phyloP scores from a whole-genome alignment of 2,113 vertebrate genomes.

The Rhinoptilus africanus region DNA sequence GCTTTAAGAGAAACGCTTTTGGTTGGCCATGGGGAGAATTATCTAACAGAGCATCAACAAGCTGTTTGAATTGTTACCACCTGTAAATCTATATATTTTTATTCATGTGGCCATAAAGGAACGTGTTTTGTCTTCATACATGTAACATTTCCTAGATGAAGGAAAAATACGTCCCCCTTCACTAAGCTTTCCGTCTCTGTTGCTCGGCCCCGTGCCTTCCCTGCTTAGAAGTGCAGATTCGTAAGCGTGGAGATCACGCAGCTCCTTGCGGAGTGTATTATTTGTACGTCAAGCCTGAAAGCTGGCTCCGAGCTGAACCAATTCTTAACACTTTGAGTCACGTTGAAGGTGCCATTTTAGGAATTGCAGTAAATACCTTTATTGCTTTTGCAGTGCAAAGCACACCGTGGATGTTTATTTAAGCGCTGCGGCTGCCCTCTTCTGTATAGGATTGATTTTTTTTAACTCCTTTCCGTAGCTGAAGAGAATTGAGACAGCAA shows the following conservation, averaged over 20 bases:
- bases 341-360: conserved; percentile 13
- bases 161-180: background rate
- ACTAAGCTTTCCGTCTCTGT: background rate
- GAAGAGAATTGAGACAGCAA: background rate
- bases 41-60: background rate
- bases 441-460: background rate
- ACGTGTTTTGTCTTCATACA: rapidly evolving
- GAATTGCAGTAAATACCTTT: background rate
- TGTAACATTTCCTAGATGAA: rapidly evolving
- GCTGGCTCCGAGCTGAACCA: background rate
- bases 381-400: background rate
- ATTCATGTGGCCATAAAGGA: rapidly evolving
- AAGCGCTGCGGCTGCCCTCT: background rate
- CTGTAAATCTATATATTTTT: background rate
- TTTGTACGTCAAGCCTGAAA: background rate
- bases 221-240: background rate
- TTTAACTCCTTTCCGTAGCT: background rate
- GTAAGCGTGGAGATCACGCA: background rate
- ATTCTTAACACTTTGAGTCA: background rate
- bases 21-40: background rate
- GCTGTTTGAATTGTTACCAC: background rate
- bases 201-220: background rate
- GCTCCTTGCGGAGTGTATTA: background rate
- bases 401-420: background rate
- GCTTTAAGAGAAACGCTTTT: rapidly evolving